phyloP scores from a whole-genome alignment of 1,140 invertebrate species.

The Brachionus rubens region DNA sequence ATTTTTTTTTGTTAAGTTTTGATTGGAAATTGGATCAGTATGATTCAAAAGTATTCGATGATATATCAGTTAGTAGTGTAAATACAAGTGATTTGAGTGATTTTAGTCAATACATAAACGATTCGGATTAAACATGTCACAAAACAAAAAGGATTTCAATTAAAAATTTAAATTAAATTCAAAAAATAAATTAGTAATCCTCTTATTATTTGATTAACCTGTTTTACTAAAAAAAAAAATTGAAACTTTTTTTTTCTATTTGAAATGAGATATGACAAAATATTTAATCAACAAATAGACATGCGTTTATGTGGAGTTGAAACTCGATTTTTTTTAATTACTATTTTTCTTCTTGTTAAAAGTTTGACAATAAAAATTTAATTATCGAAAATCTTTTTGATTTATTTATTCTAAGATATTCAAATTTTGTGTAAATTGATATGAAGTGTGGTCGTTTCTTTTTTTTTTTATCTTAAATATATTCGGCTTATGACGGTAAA shows the following conservation, averaged over 20 bases:
- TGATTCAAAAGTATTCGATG: constrained; percentile 25
- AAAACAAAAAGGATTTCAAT: neutral
- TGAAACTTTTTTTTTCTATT: constrained; percentile 40
- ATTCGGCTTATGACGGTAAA: too few relatives aligned
- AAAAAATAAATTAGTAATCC: neutral
- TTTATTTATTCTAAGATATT: constrained; percentile 41
- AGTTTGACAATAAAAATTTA: constrained; percentile 43
- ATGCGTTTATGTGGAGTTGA: neutral
- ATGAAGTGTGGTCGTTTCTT: neutral
- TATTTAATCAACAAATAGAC: constrained; percentile 40
- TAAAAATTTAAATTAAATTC: constrained; percentile 34
- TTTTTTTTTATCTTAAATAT: constrained; percentile 36
- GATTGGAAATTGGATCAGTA: constrained; percentile 45
- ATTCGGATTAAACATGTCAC: neutral
- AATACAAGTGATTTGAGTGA: constrained; percentile 46
- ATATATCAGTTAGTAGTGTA: constrained; percentile 45
- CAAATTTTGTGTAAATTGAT: constrained; percentile 20
- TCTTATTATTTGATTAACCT: constrained; percentile 43
- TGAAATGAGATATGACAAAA: constrained; percentile 34
- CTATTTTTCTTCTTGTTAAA: constrained; percentile 7
- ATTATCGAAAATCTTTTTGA: constrained; percentile 34
- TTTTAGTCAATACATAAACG: neutral
- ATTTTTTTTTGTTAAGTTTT: constrained; percentile 8
- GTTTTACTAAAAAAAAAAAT: constrained; percentile 5
- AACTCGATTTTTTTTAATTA: neutral